Conservation (phyloP, 2,888 invertebrate species). For the Steinernema scapterisci region DNA sequence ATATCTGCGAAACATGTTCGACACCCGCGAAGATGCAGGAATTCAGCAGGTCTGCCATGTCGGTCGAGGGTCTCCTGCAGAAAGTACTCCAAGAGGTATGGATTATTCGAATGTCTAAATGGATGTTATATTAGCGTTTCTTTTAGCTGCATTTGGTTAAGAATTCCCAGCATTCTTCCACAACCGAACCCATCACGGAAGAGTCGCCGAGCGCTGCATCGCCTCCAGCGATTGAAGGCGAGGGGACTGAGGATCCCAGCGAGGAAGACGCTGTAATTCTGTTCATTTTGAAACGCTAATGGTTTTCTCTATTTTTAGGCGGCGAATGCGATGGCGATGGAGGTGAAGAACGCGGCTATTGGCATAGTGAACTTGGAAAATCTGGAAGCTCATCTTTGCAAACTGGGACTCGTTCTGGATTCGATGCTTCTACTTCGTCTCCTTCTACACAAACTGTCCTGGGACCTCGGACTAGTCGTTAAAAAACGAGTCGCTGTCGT, state of each 20-base stretch:
- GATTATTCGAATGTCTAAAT: not conserved
- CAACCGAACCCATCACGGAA: slow-evolving; percentile 62
- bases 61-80: slow-evolving; percentile 51
- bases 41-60: slow-evolving; percentile 59
- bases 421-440: slow-evolving; percentile 64
- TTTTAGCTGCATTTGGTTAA: slow-evolving; percentile 44
- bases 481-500: slow-evolving; percentile 37
- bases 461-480: slow-evolving; percentile 63
- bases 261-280: not conserved
- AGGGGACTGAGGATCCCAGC: not conserved
- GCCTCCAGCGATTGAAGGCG: slow-evolving; percentile 36
- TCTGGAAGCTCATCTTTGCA: slow-evolving; percentile 62
- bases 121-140: not conserved
- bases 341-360: slow-evolving; percentile 16
- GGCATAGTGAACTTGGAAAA: slow-evolving; percentile 54
- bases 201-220: slow-evolving; percentile 51
- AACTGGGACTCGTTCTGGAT: slow-evolving; percentile 63
- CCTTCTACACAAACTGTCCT: slow-evolving; percentile 65
- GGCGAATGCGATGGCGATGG: not conserved
- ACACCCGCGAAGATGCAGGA: slow-evolving; percentile 59
- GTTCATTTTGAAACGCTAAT: not conserved
- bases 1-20: slow-evolving; percentile 64
- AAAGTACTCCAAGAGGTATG: slow-evolving; percentile 46
- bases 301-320: not conserved
- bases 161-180: slow-evolving; percentile 52